Percentiles rank a stretch among this genome's conserved stretches.
These are phyloP conservation scores for Metallyticus violacea DNA, from an alignment of 2,888 invertebrate species.

Conservation along the genomic window DNA sequence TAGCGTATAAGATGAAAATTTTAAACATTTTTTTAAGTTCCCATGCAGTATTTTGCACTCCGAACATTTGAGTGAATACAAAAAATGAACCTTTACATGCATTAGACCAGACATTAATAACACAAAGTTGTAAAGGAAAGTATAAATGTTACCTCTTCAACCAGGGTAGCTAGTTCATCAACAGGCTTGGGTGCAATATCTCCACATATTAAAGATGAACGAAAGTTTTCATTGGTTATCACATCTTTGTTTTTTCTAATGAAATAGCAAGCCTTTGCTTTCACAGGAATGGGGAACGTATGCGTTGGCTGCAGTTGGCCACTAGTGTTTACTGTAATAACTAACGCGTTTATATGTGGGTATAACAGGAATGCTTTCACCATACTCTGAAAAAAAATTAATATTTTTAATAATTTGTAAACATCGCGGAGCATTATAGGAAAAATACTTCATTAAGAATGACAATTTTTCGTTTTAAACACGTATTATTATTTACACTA, in stretches of 20 bases:
- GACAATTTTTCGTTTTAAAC: too few species aligned
- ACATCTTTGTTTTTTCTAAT: conserved; percentile 61
- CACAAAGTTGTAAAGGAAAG: too few species aligned
- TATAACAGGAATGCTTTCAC: conserved; percentile 55
- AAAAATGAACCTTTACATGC: too few species aligned
- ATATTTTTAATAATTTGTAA: too few species aligned
- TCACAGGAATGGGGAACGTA: conserved; percentile 59
- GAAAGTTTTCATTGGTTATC: conserved; percentile 59
- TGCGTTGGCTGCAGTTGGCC: conserved; percentile 64
- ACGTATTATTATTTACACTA: too few species aligned
- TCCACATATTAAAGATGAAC: conserved; percentile 60
- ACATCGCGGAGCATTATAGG: neutral
- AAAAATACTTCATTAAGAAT: neutral
- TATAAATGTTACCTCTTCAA: conserved; percentile 55
- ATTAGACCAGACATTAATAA: too few species aligned
- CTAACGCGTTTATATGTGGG: conserved; percentile 50
- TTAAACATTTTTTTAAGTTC: too few species aligned
- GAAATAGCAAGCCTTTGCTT: conserved; percentile 74
- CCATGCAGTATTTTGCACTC: too few species aligned
- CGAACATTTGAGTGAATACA: too few species aligned
- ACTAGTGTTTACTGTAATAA: conserved; percentile 60
- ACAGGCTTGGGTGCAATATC: conserved; percentile 70
- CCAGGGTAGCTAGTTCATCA: conserved; percentile 64
- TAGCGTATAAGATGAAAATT: too few species aligned
- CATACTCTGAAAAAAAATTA: conserved; percentile 48